Percentiles rank a stretch among this genome's conserved stretches.
Evolutionary conservation across 2,888 invertebrate genomes (phyloP).

Genomic region (Bellardia pandia): DNA sequence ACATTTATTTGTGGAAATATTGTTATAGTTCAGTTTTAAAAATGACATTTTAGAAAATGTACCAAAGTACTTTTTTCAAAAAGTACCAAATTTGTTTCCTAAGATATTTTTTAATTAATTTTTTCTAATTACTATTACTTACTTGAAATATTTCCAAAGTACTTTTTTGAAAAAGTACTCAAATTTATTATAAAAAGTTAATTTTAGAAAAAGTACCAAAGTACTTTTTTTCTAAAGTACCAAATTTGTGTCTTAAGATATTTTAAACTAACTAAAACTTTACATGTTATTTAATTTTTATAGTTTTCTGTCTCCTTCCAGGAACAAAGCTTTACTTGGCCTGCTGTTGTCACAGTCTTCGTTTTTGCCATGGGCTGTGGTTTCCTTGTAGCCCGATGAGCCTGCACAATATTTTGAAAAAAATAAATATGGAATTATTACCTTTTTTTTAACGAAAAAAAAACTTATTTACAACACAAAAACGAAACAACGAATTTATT

Average conservation of each 20-base stretch:
- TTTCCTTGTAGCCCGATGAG: conserved; percentile 84
- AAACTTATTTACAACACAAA: conserved; percentile 57
- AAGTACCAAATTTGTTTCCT: not conserved
- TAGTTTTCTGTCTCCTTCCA: conserved; percentile 50
- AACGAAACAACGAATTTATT: conserved; percentile 77
- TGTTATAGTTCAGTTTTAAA: too few relatives aligned
- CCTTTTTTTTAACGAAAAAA: conserved; percentile 52
- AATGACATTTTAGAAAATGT: not conserved
- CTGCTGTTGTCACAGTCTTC: conserved; percentile 84
- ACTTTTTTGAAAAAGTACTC: too few relatives aligned
- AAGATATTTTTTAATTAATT: too few relatives aligned
- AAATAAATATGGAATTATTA: conserved; percentile 39
- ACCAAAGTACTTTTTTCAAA: not conserved
- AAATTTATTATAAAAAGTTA: too few relatives aligned
- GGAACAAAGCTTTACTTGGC: conserved; percentile 82
- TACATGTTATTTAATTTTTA: not conserved
- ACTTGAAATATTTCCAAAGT: too few relatives aligned
- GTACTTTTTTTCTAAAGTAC: too few relatives aligned
- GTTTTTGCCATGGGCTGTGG: conserved; percentile 84
- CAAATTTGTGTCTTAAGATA: too few relatives aligned
- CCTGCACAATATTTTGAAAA: conserved; percentile 61
- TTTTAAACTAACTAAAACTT: too few relatives aligned
- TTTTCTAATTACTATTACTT: too few relatives aligned
- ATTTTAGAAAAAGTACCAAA: too few relatives aligned
- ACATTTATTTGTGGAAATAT: not conserved